Base-by-base conservation (phyloP, 2,797 vertebrate genomes). In the Labroides dimidiatus region DNA sequence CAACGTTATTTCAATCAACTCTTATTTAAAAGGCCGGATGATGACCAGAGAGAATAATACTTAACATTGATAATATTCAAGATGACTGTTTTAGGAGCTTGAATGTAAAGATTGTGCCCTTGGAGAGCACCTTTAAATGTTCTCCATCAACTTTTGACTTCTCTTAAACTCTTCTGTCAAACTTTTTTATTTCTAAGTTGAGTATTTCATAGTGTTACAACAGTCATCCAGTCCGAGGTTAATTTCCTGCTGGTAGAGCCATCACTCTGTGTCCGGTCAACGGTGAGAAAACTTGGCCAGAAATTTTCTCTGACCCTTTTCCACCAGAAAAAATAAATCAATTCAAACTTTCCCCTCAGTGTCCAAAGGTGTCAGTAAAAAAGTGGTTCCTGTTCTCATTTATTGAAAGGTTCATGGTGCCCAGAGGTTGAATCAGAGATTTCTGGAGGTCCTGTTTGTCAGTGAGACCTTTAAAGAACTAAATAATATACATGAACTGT, bases 141-240 rank as follows among this genome's bases (percentile, higher is more conserved):
- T 66, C 33, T 11, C 36, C 43, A 27, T 56, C 11, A 69, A 72
- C 49, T 69, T 75, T 42, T 65, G 41, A 20, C 51, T 74, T 65
- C 16, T 24, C 47, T 60, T 61, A 21, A 17, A 65, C 70, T 55
- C 37, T 39, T 42, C 12, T 44, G 6, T 0, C 8, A 5, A 8
- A 23, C 39, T 55, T 2, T n/a, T 30, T 14, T 3, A 39, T 39
- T 13, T 6, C 11, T 14, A 13, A 2, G 37, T 14, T 12, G 3
- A 39, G 13, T 39, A 39, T 12, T 14, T 12, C 10, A 39, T 39
- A 39, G 37, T 39, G 37, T 39, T 39, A 13, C 13, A 14, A 39
- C 37, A 39, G 30, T 39, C 37, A 33, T 39, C 9, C 37, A 39
- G 13, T 39, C 37, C 12, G 13, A 39, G 37, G 37, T 39, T 39